Conservation (phyloP, 2,888 invertebrate species). For the Scaptomyza parva region DNA sequence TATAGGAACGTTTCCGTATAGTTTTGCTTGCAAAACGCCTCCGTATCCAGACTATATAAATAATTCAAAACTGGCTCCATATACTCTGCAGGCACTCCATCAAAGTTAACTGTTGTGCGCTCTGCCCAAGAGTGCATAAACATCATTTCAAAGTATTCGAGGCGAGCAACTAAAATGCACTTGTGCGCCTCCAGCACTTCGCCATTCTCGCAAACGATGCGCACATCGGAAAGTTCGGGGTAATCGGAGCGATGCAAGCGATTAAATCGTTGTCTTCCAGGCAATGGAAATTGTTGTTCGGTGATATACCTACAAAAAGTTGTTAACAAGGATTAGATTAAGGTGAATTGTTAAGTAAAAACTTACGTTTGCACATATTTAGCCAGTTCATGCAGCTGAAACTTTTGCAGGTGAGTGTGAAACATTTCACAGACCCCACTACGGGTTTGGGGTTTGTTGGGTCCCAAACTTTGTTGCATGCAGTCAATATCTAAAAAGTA, state of each 20-base stretch:
- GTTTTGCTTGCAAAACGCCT: conserved; percentile 87
- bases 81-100: conserved; percentile 82
- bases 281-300: conserved; percentile 61
- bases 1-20: conserved; percentile 89
- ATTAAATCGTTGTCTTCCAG: conserved; percentile 65
- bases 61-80: conserved; percentile 90
- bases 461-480: conserved; percentile 80
- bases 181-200: conserved; percentile 89
- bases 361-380: conserved; percentile 74
- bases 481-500: conserved; percentile 78
- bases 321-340: conserved; percentile 13
- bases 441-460: conserved; percentile 59
- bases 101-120: conserved; percentile 76
- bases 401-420: conserved; percentile 74
- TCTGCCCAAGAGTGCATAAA: conserved; percentile 90
- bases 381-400: conserved; percentile 79
- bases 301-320: conserved; percentile 48
- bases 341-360: conserved; percentile 27
- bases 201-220: conserved; percentile 86
- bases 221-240: conserved; percentile 87
- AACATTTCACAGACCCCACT: conserved; percentile 73
- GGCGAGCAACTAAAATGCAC: conserved; percentile 91
- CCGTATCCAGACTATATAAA: conserved; percentile 90
- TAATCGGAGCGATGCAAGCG: conserved; percentile 86
- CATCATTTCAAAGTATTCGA: conserved; percentile 95